A percentile compares a stretch with the other conserved stretches of the same genome.
Conservation (phyloP, 2,888 invertebrate species). For the Lypha dubia region DNA sequence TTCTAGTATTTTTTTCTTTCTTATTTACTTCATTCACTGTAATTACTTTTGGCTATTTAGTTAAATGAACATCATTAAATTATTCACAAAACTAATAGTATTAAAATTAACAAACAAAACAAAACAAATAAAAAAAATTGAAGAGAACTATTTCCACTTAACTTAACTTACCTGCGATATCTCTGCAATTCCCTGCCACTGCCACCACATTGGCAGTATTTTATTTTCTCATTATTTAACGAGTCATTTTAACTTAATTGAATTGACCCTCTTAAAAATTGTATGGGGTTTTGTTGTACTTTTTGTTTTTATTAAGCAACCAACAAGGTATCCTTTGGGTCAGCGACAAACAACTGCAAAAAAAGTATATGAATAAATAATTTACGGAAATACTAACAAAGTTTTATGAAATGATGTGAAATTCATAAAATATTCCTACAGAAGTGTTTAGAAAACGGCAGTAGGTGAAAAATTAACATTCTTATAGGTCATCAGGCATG, state of each 20-base stretch:
- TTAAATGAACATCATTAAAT: constrained; percentile 61
- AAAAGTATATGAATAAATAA: constrained; percentile 28
- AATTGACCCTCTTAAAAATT: constrained; percentile 65
- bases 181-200: background rate
- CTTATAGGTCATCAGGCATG: too few species aligned
- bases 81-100: constrained; percentile 60
- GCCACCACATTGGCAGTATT: constrained; percentile 40
- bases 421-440: background rate
- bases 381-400: constrained; percentile 38
- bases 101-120: constrained; percentile 22
- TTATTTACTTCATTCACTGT: constrained; percentile 60
- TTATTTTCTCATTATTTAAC: constrained; percentile 48
- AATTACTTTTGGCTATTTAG: constrained; percentile 66
- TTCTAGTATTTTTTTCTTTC: constrained; percentile 36
- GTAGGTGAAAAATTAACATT: background rate
- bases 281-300: background rate
- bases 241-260: constrained; percentile 62
- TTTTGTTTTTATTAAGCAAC: constrained; percentile 13
- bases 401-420: constrained; percentile 14
- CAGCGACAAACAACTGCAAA: constrained; percentile 15
- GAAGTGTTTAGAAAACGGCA: background rate
- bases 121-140: too few species aligned
- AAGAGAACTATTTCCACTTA: constrained; percentile 1
- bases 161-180: background rate
- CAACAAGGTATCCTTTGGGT: constrained; percentile 38